Percentiles rank a stretch among this genome's conserved stretches.
phyloP scores from a whole-genome alignment of 1,140 invertebrate genomes.

The Portunus trituberculatus region DNA sequence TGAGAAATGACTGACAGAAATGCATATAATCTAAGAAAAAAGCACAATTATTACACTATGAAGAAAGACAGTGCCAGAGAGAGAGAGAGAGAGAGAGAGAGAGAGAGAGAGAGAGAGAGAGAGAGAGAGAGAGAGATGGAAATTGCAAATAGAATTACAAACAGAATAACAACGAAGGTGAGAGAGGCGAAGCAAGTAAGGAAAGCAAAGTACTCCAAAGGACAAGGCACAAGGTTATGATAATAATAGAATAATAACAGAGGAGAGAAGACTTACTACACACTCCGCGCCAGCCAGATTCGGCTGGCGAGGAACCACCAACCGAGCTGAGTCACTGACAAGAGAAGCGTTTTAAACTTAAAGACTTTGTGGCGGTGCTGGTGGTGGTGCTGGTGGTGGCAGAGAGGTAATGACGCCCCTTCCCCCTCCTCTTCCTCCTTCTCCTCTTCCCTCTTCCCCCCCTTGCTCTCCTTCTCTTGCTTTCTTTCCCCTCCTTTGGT shows the following conservation, averaged over 20 bases:
- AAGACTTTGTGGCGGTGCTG: not conserved
- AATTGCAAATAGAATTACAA: not conserved
- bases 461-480: not conserved
- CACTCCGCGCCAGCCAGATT: no score
- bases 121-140: conserved; percentile 4
- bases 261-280: no score
- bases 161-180: no score
- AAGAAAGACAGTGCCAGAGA: not conserved
- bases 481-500: not conserved
- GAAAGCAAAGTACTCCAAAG: no score
- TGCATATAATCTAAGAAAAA: not conserved
- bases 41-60: not conserved
- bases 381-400: not conserved
- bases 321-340: not conserved
- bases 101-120: conserved; percentile 56
- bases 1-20: not conserved
- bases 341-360: not conserved
- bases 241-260: no score
- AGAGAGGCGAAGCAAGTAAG: no score
- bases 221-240: no score
- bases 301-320: not conserved
- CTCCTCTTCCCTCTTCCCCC: not conserved
- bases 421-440: not conserved
- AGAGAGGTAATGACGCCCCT: not conserved
- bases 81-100: not conserved